These are phyloP conservation scores for Leptinotarsa texana DNA, from an alignment of 1,140 invertebrate species.

Conservation along the genomic window DNA sequence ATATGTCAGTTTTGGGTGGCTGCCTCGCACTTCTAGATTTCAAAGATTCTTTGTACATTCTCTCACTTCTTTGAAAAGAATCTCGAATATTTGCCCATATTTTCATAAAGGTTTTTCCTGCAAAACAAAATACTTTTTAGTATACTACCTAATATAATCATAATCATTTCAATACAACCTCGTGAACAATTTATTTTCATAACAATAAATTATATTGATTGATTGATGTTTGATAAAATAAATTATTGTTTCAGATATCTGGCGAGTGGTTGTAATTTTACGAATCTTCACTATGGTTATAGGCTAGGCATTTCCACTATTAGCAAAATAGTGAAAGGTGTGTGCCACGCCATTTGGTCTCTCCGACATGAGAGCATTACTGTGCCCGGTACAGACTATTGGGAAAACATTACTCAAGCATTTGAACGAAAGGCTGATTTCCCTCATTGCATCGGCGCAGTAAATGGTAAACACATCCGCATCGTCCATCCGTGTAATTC, in stretches of 20 bases:
- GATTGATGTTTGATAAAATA: not conserved
- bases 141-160: too few relatives aligned
- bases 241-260: constrained; percentile 23
- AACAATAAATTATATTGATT: not conserved
- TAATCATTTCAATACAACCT: too few relatives aligned
- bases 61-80: not conserved
- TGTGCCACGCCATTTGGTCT: constrained; percentile 37
- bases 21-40: not conserved
- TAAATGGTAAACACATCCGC: constrained; percentile 31
- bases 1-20: not conserved
- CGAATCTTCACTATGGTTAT: constrained; percentile 37
- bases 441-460: not conserved
- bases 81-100: too few relatives aligned
- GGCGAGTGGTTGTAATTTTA: constrained; percentile 36
- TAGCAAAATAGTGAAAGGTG: constrained; percentile 31
- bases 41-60: not conserved
- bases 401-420: not conserved
- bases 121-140: too few relatives aligned
- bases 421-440: not conserved
- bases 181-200: not conserved
- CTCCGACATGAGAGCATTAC: too few relatives aligned
- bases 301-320: constrained; percentile 45
- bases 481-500: not conserved
- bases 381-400: not conserved
- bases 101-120: too few relatives aligned